Conservation (phyloP, 1,140 invertebrate species). For the Cotesia vestalis region DNA sequence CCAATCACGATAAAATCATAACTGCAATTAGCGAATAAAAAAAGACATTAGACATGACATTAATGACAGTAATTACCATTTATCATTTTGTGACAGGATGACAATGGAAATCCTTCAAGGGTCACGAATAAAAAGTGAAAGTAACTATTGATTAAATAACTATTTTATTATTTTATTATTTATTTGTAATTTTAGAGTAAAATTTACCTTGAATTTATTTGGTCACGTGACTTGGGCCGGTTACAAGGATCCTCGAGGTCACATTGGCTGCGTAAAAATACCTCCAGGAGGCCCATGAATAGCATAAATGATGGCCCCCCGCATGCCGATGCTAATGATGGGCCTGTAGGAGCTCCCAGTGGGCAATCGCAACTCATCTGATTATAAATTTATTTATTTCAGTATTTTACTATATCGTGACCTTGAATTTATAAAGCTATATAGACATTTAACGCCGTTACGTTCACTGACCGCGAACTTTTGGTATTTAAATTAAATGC, state of each 20-base stretch:
- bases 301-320: conserved; percentile 84
- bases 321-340: conserved; percentile 81
- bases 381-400: too few relatives aligned
- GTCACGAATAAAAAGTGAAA: conserved; percentile 25
- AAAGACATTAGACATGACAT: not conserved
- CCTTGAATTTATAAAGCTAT: conserved; percentile 7
- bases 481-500: conserved; percentile 22
- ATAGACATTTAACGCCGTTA: conserved; percentile 45
- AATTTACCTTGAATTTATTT: conserved; percentile 54
- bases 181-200: not conserved
- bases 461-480: conserved; percentile 54
- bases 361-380: conserved; percentile 76
- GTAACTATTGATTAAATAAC: not conserved
- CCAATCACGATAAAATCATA: conserved; percentile 91
- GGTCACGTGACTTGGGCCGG: conserved; percentile 64
- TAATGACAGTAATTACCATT: conserved; percentile 4
- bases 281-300: conserved; percentile 86
- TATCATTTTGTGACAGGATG: not conserved
- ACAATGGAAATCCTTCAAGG: conserved; percentile 9
- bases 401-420: not conserved
- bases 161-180: not conserved
- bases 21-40: conserved; percentile 54
- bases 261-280: conserved; percentile 83
- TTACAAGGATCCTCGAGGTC: conserved; percentile 86
- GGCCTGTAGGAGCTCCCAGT: conserved; percentile 75